Evolutionary conservation across 2,113 vertebrate species (phyloP).

Genomic region (Eleginops maclovinus): DNA sequence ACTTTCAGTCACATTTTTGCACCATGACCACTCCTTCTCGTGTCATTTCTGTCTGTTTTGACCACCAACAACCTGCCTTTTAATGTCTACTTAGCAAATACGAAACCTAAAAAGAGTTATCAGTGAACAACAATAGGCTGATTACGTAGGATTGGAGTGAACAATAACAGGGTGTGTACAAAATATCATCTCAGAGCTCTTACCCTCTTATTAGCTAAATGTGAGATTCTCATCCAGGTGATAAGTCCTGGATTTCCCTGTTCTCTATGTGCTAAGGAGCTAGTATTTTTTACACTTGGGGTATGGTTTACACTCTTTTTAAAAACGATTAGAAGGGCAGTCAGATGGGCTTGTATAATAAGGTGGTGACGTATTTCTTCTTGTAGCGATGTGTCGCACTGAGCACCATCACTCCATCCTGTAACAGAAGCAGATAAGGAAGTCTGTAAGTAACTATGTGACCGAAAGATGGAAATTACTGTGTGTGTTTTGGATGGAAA

Average conservation of each 20-base stretch:
- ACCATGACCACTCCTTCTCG: not conserved
- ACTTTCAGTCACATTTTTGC: constrained; percentile 1
- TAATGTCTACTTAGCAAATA: constrained; percentile 34
- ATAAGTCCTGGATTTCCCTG: not conserved
- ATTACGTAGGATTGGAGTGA: constrained; percentile 21
- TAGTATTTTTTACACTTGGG: constrained; percentile 58
- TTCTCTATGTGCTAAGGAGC: not conserved
- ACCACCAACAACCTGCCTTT: constrained; percentile 20
- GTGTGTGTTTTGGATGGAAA: too few relatives aligned
- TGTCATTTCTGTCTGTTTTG: constrained; percentile 4
- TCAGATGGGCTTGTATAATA: constrained; percentile 88
- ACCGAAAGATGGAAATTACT: too few relatives aligned
- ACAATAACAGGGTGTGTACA: constrained; percentile 43
- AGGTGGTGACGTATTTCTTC: constrained; percentile 98
- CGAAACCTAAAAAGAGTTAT: constrained; percentile 22
- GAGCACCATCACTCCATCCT: constrained; percentile 98
- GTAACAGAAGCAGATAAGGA: constrained; percentile 10
- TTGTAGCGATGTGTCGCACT: constrained; percentile 98
- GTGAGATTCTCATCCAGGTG: not conserved
- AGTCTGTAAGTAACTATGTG: too few relatives aligned
- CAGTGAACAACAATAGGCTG: constrained; percentile 39
- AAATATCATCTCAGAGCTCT: constrained; percentile 22
- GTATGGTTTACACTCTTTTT: constrained; percentile 29
- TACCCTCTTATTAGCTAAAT: not conserved
- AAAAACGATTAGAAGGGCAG: not conserved